Evolutionary conservation across 1,140 invertebrate genomes (phyloP).

Genomic region (Aradophagus sp.): DNA sequence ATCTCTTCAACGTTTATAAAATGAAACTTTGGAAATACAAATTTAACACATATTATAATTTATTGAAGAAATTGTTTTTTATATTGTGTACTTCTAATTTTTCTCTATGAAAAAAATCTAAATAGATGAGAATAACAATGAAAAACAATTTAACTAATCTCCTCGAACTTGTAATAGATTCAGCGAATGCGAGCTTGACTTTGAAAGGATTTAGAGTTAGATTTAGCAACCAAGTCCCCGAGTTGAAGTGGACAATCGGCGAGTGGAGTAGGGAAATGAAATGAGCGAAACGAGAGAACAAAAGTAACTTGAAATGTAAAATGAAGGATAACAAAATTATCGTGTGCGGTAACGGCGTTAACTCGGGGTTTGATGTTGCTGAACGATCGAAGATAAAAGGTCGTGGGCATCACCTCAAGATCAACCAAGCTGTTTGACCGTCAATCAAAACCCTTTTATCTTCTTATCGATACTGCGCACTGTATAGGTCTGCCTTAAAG

Average conservation of each 20-base stretch:
- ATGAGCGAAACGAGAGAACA: background rate
- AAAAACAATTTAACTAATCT: too few species aligned
- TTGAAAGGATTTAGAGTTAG: slow-evolving; percentile 2
- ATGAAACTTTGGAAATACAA: too few species aligned
- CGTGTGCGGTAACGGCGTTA: slow-evolving; percentile 12
- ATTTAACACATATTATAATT: too few species aligned
- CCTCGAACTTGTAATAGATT: too few species aligned
- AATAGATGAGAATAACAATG: too few species aligned
- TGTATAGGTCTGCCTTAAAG: slow-evolving; percentile 60
- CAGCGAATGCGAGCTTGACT: slow-evolving; percentile 14
- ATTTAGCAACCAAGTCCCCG: slow-evolving; percentile 59
- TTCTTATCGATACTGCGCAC: slow-evolving; percentile 66
- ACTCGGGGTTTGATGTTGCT: slow-evolving; percentile 55
- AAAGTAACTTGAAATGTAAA: too few species aligned
- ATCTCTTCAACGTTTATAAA: too few species aligned
- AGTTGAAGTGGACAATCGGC: slow-evolving; percentile 39
- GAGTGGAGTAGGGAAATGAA: background rate
- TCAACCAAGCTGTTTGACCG: slow-evolving; percentile 8
- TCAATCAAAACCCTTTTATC: slow-evolving; percentile 62
- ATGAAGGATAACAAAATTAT: slow-evolving; percentile 31
- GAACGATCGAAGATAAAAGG: slow-evolving; percentile 63
- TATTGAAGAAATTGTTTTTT: too few species aligned
- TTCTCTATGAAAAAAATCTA: too few species aligned
- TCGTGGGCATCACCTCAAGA: slow-evolving; percentile 15
- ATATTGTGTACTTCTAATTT: too few species aligned